These are phyloP conservation scores for Hofmannophila pseudospretella DNA, from an alignment of 2,888 invertebrate genomes.

Conservation along the genomic window DNA sequence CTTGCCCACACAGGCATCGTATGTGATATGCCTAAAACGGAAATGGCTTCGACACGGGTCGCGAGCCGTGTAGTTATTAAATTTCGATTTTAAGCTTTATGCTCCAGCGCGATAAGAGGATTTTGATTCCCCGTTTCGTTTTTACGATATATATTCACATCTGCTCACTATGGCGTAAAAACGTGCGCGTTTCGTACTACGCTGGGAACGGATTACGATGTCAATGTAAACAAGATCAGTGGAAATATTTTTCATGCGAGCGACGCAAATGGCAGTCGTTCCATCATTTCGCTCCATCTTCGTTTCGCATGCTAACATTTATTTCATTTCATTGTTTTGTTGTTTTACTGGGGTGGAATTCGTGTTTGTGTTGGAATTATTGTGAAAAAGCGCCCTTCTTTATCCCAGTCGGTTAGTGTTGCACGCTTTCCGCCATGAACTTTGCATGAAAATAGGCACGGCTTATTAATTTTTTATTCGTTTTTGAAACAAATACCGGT, in stretches of 20 bases:
- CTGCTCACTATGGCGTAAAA: slow-evolving; percentile 48
- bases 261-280: slow-evolving; percentile 53
- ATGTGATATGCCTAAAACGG: slow-evolving; percentile 14
- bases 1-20: background rate
- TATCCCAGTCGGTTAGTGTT: background rate
- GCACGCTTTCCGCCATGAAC: background rate
- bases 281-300: slow-evolving; percentile 54
- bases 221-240: slow-evolving; percentile 67
- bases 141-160: slow-evolving; percentile 37
- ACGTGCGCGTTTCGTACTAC: slow-evolving; percentile 26
- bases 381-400: slow-evolving; percentile 7
- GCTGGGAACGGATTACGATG: slow-evolving; percentile 47
- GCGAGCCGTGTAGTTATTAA: slow-evolving; percentile 39
- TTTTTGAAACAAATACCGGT: too few species aligned
- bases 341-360: slow-evolving; percentile 26
- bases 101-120: slow-evolving; percentile 55
- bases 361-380: slow-evolving; percentile 26
- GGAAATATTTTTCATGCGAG: slow-evolving; percentile 59
- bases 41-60: slow-evolving; percentile 16
- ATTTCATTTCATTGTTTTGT: slow-evolving; percentile 62
- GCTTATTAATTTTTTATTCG: too few species aligned
- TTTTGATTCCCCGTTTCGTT: slow-evolving; percentile 47
- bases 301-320: slow-evolving; percentile 56
- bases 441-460: background rate
- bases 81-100: slow-evolving; percentile 63